A percentile compares a stretch with the other conserved stretches of the same genome.
phyloP scores from a whole-genome alignment of 2,888 invertebrate genomes.

The Watsonalla cultraria region DNA sequence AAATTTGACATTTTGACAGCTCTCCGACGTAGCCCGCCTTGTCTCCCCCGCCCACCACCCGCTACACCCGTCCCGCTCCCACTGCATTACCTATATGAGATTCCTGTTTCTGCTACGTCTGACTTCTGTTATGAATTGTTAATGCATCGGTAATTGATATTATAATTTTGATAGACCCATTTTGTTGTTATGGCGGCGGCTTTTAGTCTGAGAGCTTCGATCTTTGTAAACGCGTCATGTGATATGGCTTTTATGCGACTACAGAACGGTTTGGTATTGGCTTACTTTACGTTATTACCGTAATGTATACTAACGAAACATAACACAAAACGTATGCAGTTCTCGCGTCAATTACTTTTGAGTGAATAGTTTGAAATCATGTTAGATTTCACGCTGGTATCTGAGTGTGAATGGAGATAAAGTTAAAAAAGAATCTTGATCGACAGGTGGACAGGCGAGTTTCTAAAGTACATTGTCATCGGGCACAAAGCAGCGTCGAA shows the following conservation, averaged over 20 bases:
- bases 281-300: slow-evolving; percentile 1
- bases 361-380: slow-evolving; percentile 11
- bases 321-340: too few relatives aligned
- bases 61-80: slow-evolving; percentile 43
- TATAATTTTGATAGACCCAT: slow-evolving; percentile 71
- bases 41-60: slow-evolving; percentile 29
- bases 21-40: slow-evolving; percentile 73
- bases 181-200: slow-evolving; percentile 56
- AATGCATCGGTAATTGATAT: slow-evolving; percentile 78
- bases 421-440: slow-evolving; percentile 1
- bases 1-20: slow-evolving; percentile 80
- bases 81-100: slow-evolving; percentile 68
- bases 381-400: slow-evolving; percentile 10
- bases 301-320: not conserved
- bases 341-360: not conserved
- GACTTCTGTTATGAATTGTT: slow-evolving; percentile 77
- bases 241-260: slow-evolving; percentile 39
- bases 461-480: slow-evolving; percentile 25
- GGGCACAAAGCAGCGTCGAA: slow-evolving; percentile 26
- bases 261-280: slow-evolving; percentile 23
- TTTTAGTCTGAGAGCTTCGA: slow-evolving; percentile 51
- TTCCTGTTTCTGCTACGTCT: slow-evolving; percentile 74
- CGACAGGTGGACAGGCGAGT: slow-evolving; percentile 16
- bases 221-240: slow-evolving; percentile 39
- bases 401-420: not conserved